Base-by-base conservation (phyloP, 2,888 invertebrate genomes). In the Mylabris sibirica region DNA sequence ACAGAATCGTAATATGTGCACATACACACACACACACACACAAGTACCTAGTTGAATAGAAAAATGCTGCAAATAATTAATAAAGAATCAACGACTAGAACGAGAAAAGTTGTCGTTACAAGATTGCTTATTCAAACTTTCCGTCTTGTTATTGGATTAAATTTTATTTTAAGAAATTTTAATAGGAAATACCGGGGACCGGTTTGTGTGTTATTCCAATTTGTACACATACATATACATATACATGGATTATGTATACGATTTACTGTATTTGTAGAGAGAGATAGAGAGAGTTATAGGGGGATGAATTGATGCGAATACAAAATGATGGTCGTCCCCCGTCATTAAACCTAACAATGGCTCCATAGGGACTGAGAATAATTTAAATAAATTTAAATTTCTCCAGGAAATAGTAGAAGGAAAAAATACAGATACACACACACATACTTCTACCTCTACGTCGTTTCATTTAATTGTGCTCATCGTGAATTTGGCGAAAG, bases 111-210 rank as follows among this genome's bases (percentile, higher is more conserved):
- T 69, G 53, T 17, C 44, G 53, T 64, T 61, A 61, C 66, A 66
- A 66, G 66, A 66, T 66, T 64, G 66, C 66, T 64, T 63, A 66
- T 53, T 65, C 17, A 66, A 30, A 69, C 64, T 69, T 66, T 65
- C 59, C 57, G 65, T 65, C 68, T 69, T 64, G 66, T 66, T 66
- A 44, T 66, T 66, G 44, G 57, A 57, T 57, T 57, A 24, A 57
- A 57, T 24, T 57, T 57, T 57, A 57, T 57, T 57, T 12, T 57
- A 24, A 57, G 57, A 57, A 57, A 57, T 57, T 57, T 57, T 24
- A 24, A 57, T 57, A 24, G 57, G 44, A 44, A 44, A 49, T 22
- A 20, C 20, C 49, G 11, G n/a, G 17, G 20, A 2, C 44, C 8
- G 14, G 3, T n/a, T 49, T 20, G 17, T 57, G 57, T 24, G 20